A percentile compares a stretch with the other conserved stretches of the same genome.
Evolutionary conservation across 2,888 invertebrate genomes (phyloP).

Genomic region (Xylota segnis): DNA sequence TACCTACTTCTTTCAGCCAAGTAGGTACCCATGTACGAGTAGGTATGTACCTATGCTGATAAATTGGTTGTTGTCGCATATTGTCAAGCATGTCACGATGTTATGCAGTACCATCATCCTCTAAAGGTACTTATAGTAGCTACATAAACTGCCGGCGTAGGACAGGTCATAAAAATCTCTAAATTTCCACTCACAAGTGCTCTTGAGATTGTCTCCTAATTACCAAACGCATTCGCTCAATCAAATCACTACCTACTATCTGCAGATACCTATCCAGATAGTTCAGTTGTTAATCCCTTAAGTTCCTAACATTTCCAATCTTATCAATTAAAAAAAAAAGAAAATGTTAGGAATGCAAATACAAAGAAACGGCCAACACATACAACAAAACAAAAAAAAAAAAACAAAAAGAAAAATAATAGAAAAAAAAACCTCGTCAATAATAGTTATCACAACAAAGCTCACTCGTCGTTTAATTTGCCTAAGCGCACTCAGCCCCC

Average conservation of each 20-base stretch:
- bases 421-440: constrained; percentile 26
- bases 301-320: constrained; percentile 14
- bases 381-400: constrained; percentile 1
- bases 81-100: too few relatives aligned
- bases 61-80: too few relatives aligned
- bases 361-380: not conserved
- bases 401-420: not conserved
- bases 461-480: constrained; percentile 60
- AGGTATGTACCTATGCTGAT: too few relatives aligned
- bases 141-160: not conserved
- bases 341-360: not conserved
- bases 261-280: not conserved
- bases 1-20: too few relatives aligned
- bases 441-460: constrained; percentile 39
- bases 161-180: constrained; percentile 1
- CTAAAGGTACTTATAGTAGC: too few relatives aligned
- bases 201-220: constrained; percentile 2
- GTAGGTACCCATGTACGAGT: too few relatives aligned
- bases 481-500: constrained; percentile 60
- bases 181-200: not conserved
- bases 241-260: not conserved
- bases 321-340: constrained; percentile 36
- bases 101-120: too few relatives aligned
- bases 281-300: not conserved
- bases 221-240: not conserved